Conservation (phyloP, 2,113 vertebrate species). For the Notechis scutatus region DNA sequence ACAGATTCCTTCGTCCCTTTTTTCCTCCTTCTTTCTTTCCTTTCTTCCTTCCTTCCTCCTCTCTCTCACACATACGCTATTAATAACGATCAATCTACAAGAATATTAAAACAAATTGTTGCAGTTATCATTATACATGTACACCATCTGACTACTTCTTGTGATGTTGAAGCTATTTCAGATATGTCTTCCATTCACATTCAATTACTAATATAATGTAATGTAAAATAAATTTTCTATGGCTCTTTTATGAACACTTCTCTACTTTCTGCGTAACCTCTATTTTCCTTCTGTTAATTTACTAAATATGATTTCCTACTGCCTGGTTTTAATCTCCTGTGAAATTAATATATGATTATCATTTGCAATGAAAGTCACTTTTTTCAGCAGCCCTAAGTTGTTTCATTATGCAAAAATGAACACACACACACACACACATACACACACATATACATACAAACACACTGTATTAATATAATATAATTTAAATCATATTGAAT, state of each 20-base stretch:
- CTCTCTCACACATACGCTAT: background rate
- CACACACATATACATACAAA: background rate
- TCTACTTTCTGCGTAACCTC: constrained; percentile 17
- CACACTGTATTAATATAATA: constrained; percentile 28
- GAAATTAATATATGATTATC: constrained; percentile 52
- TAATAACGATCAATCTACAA: background rate
- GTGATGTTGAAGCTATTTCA: background rate
- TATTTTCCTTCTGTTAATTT: constrained; percentile 19
- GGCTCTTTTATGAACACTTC: constrained; percentile 2
- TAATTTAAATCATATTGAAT: constrained; percentile 32
- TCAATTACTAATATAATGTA: background rate
- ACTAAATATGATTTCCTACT: constrained; percentile 15
- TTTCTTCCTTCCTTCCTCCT: no score
- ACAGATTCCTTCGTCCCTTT: background rate
- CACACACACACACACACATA: background rate
- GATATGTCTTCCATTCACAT: background rate
- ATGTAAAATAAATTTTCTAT: background rate
- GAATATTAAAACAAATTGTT: background rate
- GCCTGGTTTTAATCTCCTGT: constrained; percentile 40
- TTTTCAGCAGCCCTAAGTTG: constrained; percentile 13
- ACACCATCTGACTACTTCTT: background rate
- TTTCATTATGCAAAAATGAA: constrained; percentile 40
- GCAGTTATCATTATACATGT: background rate
- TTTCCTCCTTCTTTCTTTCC: no score
- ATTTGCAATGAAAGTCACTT: constrained; percentile 17